Evolutionary conservation across 2,888 invertebrate genomes (phyloP).

Genomic region (Lamellibrachia satsuma): DNA sequence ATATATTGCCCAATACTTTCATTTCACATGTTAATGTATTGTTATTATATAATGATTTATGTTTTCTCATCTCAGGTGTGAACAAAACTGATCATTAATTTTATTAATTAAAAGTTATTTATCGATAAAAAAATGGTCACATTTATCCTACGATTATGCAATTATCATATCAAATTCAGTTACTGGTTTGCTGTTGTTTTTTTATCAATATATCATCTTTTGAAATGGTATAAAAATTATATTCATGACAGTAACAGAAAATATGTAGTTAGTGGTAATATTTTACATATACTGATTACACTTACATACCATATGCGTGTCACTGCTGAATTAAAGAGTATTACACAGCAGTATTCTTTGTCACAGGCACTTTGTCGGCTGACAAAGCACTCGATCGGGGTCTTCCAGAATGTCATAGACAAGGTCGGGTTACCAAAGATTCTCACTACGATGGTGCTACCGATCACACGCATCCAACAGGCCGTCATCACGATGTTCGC

Average conservation of each 20-base stretch:
- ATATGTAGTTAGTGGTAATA: neutral
- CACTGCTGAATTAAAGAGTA: neutral
- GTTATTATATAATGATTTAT: neutral
- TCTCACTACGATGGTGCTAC: conserved; percentile 56
- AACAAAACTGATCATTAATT: too few species aligned
- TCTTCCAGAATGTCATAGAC: conserved; percentile 64
- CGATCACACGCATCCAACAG: conserved; percentile 61
- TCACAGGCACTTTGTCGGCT: conserved; percentile 62
- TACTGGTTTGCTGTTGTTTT: neutral
- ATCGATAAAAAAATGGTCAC: too few species aligned
- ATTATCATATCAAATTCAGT: too few species aligned
- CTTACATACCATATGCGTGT: neutral
- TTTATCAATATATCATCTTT: neutral
- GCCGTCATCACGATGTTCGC: conserved; percentile 64
- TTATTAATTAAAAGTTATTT: too few species aligned
- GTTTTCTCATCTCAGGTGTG: too few species aligned
- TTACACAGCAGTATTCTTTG: neutral
- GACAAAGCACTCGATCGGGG: conserved; percentile 55
- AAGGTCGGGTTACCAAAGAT: conserved; percentile 62
- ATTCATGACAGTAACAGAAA: neutral
- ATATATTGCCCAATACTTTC: too few species aligned
- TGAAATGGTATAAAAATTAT: neutral
- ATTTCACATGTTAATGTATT: neutral
- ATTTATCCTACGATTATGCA: too few species aligned
- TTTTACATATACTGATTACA: neutral